A percentile compares a stretch with the other conserved stretches of the same genome.
These are phyloP conservation scores for Dascillus cervinus DNA, from an alignment of 2,888 invertebrate genomes.

Conservation along the genomic window DNA sequence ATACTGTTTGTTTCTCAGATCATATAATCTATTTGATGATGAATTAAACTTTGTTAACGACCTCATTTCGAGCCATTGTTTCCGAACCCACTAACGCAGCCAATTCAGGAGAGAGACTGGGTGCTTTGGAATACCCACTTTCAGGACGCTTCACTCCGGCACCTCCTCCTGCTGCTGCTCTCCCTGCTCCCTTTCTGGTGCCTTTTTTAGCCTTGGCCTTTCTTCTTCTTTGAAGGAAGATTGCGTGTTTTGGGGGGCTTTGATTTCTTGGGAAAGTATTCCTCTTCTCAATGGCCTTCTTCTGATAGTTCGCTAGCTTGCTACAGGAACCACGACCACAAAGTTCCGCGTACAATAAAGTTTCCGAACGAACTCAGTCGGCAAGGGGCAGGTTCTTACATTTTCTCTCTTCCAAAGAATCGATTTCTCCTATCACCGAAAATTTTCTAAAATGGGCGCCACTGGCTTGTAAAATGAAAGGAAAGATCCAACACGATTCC, in stretches of 20 bases:
- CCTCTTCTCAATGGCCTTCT: constrained; percentile 51
- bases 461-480: too few species aligned
- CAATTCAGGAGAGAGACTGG: constrained; percentile 77
- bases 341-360: too few species aligned
- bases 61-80: constrained; percentile 79
- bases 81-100: constrained; percentile 78
- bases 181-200: constrained; percentile 43
- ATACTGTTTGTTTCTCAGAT: constrained; percentile 91
- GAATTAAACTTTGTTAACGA: constrained; percentile 84
- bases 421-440: too few species aligned
- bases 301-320: constrained; percentile 45
- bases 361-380: too few species aligned
- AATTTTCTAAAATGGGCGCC: too few species aligned
- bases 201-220: constrained; percentile 56
- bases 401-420: too few species aligned
- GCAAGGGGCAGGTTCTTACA: too few species aligned
- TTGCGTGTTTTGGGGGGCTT: constrained; percentile 48
- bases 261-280: constrained; percentile 53
- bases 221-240: constrained; percentile 49
- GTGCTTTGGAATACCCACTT: constrained; percentile 76
- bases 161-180: constrained; percentile 6
- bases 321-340: too few species aligned
- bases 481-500: too few species aligned
- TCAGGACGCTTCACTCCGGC: constrained; percentile 39
- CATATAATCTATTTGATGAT: constrained; percentile 85